Conservation (phyloP, 2,797 vertebrate species). For the Cygnus olor region DNA sequence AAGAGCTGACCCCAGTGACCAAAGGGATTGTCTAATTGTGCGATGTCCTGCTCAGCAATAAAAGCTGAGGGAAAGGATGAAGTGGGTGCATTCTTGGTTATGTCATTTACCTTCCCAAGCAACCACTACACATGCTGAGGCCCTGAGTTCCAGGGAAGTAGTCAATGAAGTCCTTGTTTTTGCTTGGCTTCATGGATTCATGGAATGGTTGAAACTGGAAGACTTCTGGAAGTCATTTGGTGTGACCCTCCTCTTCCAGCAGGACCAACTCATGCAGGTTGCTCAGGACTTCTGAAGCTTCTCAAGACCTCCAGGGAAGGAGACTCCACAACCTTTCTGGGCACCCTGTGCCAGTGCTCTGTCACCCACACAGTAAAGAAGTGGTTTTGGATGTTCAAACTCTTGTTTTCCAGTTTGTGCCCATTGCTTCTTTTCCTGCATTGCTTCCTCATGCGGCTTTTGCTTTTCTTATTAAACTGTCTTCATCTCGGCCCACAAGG, state of each 20-base stretch:
- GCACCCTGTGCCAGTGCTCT: not conserved
- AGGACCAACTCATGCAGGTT: not conserved
- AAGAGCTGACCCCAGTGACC: not conserved
- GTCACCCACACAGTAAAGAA: not conserved
- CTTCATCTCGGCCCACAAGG: accelerated
- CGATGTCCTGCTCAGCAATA: accelerated
- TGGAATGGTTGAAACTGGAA: not conserved
- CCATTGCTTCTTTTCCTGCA: not conserved
- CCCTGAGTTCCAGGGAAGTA: not conserved
- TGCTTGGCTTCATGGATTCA: not conserved
- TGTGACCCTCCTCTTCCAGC: not conserved
- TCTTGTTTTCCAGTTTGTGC: not conserved
- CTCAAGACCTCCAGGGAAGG: not conserved
- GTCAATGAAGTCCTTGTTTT: not conserved
- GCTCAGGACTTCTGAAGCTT: not conserved
- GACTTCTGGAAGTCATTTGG: not conserved
- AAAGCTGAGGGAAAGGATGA: not conserved
- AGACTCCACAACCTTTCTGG: not conserved
- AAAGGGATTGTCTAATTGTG: too few species aligned
- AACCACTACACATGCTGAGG: accelerated
- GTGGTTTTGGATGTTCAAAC: not conserved
- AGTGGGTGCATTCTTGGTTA: not conserved
- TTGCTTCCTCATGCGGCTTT: not conserved
- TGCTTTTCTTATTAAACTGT: accelerated
- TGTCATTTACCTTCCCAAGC: not conserved